Conservation (phyloP, 2,888 invertebrate species). For the Invenusta paracnida region DNA sequence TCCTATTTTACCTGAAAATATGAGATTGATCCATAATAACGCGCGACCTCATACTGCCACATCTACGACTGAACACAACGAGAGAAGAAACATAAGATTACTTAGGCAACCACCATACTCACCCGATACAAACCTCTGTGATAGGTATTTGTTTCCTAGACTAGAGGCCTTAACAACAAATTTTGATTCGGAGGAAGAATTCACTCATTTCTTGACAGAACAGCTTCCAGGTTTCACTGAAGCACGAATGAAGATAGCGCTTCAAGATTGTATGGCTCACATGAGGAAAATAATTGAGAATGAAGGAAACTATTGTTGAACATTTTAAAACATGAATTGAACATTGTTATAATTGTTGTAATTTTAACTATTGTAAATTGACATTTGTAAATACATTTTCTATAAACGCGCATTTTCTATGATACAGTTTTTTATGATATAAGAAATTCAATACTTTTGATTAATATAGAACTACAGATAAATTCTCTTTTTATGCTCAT, state of each 20-base stretch:
- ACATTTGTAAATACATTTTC: neutral
- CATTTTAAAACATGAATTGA: neutral
- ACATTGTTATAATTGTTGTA: neutral
- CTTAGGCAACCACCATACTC: no score
- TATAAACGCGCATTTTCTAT: neutral
- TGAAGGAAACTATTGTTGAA: neutral
- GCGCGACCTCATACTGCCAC: no score
- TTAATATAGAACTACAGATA: no score
- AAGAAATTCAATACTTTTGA: no score
- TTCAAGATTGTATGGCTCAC: neutral
- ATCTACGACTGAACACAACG: no score
- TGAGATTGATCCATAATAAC: no score
- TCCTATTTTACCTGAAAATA: no score
- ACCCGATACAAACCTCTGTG: no score
- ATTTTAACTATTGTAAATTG: neutral
- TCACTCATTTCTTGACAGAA: neutral
- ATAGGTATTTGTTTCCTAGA: neutral
- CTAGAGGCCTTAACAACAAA: neutral
- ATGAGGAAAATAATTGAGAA: neutral
- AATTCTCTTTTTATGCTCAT: no score
- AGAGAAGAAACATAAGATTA: no score
- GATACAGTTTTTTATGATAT: no score
- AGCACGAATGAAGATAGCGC: neutral
- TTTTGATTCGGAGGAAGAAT: neutral
- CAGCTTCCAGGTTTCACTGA: neutral